These are phyloP conservation scores for Agapornis roseicollis DNA, from an alignment of 2,113 vertebrate genomes.

Conservation along the genomic window DNA sequence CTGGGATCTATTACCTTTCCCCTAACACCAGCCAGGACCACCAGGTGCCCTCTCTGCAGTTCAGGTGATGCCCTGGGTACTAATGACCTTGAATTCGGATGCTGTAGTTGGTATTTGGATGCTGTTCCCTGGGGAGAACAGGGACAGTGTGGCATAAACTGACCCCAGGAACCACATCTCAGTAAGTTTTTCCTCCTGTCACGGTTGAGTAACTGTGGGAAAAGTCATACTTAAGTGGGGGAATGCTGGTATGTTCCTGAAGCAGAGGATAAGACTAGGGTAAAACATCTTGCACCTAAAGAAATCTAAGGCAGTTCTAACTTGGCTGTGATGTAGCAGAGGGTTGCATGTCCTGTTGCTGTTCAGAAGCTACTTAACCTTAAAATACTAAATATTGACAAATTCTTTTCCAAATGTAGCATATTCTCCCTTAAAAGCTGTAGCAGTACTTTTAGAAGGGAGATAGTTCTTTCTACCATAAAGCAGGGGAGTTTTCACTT, in stretches of 20 bases:
- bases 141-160: background rate
- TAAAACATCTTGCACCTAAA: background rate
- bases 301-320: background rate
- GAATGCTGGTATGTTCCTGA: background rate
- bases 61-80: background rate
- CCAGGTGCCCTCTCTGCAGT: background rate
- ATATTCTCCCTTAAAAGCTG: background rate
- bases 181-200: background rate
- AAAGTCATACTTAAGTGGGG: background rate
- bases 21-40: background rate
- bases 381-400: background rate
- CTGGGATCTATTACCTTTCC: background rate
- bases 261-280: background rate
- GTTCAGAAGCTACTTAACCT: background rate
- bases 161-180: background rate
- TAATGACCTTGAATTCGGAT: background rate
- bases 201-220: background rate
- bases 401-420: background rate
- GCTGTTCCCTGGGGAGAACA: background rate
- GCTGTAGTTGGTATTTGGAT: background rate
- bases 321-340: background rate
- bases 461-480: background rate
- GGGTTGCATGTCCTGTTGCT: too few species aligned
- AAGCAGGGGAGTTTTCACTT: background rate
- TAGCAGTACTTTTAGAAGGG: background rate